Percentiles rank a stretch among this genome's conserved stretches.
These are phyloP conservation scores for Cheilosia urbana DNA, from an alignment of 2,888 invertebrate genomes.

Conservation along the genomic window DNA sequence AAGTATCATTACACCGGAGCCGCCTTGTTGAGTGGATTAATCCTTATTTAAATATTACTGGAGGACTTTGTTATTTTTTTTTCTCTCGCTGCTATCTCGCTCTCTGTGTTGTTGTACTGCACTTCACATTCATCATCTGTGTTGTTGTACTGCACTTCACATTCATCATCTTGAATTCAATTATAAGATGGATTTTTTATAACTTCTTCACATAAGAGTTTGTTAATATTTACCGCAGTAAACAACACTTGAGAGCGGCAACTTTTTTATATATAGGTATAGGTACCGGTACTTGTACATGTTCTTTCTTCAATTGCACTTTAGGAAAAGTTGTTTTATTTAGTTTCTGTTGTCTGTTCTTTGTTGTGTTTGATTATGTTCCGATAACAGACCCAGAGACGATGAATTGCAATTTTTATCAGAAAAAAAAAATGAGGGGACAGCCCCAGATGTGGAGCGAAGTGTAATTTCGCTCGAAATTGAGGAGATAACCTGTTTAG, in stretches of 20 bases:
- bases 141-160: slow-evolving; percentile 47
- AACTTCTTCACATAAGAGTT: slow-evolving; percentile 67
- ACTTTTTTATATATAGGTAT: slow-evolving; percentile 62
- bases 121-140: slow-evolving; percentile 63
- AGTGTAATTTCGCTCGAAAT: slow-evolving; percentile 52
- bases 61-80: slow-evolving; percentile 67
- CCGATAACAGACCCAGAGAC: slow-evolving; percentile 48
- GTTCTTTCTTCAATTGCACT: slow-evolving; percentile 66
- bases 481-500: slow-evolving; percentile 35
- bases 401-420: slow-evolving; percentile 68
- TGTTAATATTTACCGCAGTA: slow-evolving; percentile 73
- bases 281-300: slow-evolving; percentile 8
- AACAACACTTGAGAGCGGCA: slow-evolving; percentile 72
- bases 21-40: slow-evolving; percentile 71
- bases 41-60: slow-evolving; percentile 73
- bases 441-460: slow-evolving; percentile 2
- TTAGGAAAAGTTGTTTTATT: slow-evolving; percentile 41
- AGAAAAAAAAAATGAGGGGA: not conserved
- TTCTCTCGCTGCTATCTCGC: not conserved
- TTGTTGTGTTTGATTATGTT: slow-evolving; percentile 61
- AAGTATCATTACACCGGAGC: slow-evolving; percentile 73
- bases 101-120: slow-evolving; percentile 22
- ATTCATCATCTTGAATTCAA: slow-evolving; percentile 61
- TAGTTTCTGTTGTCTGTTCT: slow-evolving; percentile 20
- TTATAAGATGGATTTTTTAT: slow-evolving; percentile 38